Conservation (phyloP, 2,797 vertebrate species). For the Cyclura pinguis region DNA sequence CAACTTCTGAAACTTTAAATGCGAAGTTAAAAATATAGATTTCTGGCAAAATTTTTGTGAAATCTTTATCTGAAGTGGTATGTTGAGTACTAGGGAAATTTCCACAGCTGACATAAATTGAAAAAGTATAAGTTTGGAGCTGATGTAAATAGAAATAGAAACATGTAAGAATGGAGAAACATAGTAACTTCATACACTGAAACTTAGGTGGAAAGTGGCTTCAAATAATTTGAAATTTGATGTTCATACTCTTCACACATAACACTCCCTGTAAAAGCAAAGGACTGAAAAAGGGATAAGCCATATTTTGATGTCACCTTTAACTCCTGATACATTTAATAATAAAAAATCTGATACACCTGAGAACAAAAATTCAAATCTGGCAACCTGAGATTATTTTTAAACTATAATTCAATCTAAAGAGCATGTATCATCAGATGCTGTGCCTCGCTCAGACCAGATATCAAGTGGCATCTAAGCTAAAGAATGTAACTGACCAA, state of each 20-base stretch:
- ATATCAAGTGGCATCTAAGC: constrained; percentile 1
- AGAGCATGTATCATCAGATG: not conserved
- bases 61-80: not conserved
- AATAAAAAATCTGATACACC: not conserved
- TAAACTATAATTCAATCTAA: not conserved
- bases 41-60: not conserved
- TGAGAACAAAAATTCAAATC: not conserved
- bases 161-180: not conserved
- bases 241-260: not conserved
- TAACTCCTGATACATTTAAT: too few species aligned
- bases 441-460: not conserved
- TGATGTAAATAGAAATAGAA: not conserved
- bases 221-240: not conserved
- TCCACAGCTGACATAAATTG: not conserved
- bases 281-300: not conserved
- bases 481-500: not conserved
- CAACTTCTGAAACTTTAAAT: not conserved
- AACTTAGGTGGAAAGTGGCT: not conserved
- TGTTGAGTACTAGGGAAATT: not conserved
- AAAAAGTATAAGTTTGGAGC: not conserved
- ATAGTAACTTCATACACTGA: not conserved
- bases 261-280: not conserved
- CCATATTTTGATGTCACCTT: not conserved
- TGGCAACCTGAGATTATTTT: not conserved
- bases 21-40: not conserved